A percentile compares a stretch with the other conserved stretches of the same genome.
phyloP scores from a whole-genome alignment of 2,888 invertebrate genomes.

The Coelopa pilipes region DNA sequence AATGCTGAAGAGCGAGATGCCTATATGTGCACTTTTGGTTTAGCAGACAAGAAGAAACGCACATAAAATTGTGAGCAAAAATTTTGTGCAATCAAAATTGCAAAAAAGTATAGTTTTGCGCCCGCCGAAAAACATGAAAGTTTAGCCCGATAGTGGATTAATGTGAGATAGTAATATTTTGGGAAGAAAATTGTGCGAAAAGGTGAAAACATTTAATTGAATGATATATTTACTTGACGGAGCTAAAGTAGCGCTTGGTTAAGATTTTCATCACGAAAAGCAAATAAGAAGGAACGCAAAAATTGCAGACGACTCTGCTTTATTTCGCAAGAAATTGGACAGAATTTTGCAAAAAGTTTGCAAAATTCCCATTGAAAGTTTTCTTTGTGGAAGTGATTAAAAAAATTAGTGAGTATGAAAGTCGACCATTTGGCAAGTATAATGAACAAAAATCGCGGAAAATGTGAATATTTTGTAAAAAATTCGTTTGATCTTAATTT shows the following conservation, averaged over 20 bases:
- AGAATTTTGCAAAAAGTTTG: slow-evolving; percentile 16
- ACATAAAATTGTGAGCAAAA: slow-evolving; percentile 13
- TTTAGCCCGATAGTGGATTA: neutral
- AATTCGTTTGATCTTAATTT: slow-evolving; percentile 2
- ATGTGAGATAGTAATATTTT: neutral
- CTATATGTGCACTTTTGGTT: neutral
- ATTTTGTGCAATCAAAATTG: slow-evolving; percentile 20
- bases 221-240: neutral
- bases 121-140: neutral
- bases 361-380: slow-evolving; percentile 19
- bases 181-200: neutral
- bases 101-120: slow-evolving; percentile 11
- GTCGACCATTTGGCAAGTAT: slow-evolving; percentile 2
- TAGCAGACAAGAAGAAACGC: slow-evolving; percentile 8
- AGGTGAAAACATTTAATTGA: slow-evolving; percentile 1
- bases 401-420: slow-evolving; percentile 31
- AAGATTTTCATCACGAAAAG: neutral
- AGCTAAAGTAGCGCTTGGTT: slow-evolving; percentile 8
- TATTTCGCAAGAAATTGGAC: slow-evolving; percentile 6
- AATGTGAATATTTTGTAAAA: neutral
- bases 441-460: neutral
- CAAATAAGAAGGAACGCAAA: slow-evolving; percentile 22
- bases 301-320: slow-evolving; percentile 4
- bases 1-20: neutral
- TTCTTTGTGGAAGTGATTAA: slow-evolving; percentile 19